Evolutionary conservation across 2,113 vertebrate genomes (phyloP).

Genomic region (Formicarius rufipectus): DNA sequence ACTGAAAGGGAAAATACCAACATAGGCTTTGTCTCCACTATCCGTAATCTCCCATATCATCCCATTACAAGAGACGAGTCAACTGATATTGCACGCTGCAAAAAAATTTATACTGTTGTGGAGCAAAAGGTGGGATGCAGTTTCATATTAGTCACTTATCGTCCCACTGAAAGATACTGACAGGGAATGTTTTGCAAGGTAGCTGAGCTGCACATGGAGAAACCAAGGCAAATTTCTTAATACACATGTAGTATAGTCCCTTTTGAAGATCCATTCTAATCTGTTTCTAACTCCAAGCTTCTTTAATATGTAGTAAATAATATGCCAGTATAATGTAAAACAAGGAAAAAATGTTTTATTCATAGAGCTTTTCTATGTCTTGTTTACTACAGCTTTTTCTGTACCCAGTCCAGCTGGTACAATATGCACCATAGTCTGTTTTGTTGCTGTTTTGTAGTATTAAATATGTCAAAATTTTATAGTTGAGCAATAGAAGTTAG

Average conservation of each 20-base stretch:
- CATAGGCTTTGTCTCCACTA: neutral
- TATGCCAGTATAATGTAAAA: neutral
- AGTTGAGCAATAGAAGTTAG: constrained; percentile 28
- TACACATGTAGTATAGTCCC: neutral
- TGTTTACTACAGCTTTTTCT: neutral
- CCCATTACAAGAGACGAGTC: neutral
- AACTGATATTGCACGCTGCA: neutral
- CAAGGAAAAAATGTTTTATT: constrained; percentile 56
- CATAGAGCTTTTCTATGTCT: neutral
- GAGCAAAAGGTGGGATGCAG: neutral
- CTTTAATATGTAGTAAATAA: constrained; percentile 4
- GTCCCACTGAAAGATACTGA: neutral
- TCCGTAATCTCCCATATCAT: neutral
- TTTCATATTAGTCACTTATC: neutral
- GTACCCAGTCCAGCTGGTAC: constrained; percentile 8
- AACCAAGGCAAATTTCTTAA: neutral
- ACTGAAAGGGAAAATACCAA: neutral
- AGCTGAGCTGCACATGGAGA: neutral
- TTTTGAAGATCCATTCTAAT: neutral
- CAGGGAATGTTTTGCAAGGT: neutral
- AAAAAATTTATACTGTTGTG: neutral
- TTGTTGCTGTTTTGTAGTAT: constrained; percentile 34
- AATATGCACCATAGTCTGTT: constrained; percentile 5
- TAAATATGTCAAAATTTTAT: constrained; percentile 62
- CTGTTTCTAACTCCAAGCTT: neutral